phyloP scores from a whole-genome alignment of 2,113 vertebrate genomes.

The Albula glossodonta region DNA sequence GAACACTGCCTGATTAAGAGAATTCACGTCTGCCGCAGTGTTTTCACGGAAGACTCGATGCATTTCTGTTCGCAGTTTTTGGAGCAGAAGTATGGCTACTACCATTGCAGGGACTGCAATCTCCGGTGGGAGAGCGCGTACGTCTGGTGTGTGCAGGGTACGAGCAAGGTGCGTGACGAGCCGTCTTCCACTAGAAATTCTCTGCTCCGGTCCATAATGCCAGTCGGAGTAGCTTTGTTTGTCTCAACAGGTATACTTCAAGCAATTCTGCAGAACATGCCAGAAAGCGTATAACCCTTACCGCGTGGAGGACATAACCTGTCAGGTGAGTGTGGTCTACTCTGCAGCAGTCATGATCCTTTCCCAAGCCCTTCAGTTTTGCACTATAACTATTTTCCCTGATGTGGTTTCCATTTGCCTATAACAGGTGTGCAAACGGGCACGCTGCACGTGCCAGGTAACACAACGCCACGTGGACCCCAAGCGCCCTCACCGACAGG shows the following conservation, averaged over 20 bases:
- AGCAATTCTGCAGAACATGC: constrained; percentile 93
- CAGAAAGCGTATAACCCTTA: constrained; percentile 95
- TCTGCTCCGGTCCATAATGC: neutral
- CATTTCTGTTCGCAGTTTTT: constrained; percentile 74
- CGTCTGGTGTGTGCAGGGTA: constrained; percentile 96
- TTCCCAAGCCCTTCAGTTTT: no score
- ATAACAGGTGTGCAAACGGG: constrained; percentile 86
- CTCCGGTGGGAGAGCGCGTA: constrained; percentile 97
- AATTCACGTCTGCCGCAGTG: neutral
- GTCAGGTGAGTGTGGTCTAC: constrained; percentile 75
- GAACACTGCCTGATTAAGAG: neutral
- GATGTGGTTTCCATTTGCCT: neutral
- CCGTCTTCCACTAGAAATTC: neutral
- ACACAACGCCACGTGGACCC: constrained; percentile 92
- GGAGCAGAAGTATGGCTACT: constrained; percentile 97
- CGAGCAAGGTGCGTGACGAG: constrained; percentile 80
- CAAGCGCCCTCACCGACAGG: constrained; percentile 93
- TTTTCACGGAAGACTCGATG: neutral
- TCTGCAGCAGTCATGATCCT: no score
- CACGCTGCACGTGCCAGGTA: constrained; percentile 81
- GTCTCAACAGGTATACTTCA: constrained; percentile 87
- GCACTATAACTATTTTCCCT: no score
- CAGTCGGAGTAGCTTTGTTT: neutral
- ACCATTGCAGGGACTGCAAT: constrained; percentile 93
- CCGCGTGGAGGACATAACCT: constrained; percentile 91